phyloP scores from a whole-genome alignment of 2,888 invertebrate genomes.

The Apoda limacodes region DNA sequence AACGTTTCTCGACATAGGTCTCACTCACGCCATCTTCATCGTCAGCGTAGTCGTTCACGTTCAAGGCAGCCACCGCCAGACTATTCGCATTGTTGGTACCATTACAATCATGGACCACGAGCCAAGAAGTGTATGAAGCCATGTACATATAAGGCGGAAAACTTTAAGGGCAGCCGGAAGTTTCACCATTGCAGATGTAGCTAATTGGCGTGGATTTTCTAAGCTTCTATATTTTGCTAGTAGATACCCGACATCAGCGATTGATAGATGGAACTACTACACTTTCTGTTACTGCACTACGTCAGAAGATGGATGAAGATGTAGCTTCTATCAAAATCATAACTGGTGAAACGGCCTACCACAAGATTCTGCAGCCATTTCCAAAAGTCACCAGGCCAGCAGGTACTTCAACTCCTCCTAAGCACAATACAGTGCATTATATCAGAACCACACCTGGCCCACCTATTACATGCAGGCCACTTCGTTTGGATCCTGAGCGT shows the following conservation, averaged over 20 bases:
- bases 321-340: slow-evolving; percentile 11
- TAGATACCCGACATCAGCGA: slow-evolving; percentile 24
- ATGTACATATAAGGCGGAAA: slow-evolving; percentile 15
- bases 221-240: slow-evolving; percentile 19
- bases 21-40: not conserved
- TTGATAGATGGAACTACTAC: too few relatives aligned
- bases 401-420: too few relatives aligned
- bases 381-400: slow-evolving; percentile 12
- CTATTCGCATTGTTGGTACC: too few relatives aligned
- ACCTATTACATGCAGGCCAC: slow-evolving; percentile 9
- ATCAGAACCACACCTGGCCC: too few relatives aligned
- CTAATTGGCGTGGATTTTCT: slow-evolving; percentile 13
- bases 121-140: too few relatives aligned
- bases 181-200: slow-evolving; percentile 10
- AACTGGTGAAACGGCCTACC: too few relatives aligned
- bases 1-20: slow-evolving; percentile 2
- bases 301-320: slow-evolving; percentile 18
- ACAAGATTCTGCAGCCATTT: slow-evolving; percentile 3
- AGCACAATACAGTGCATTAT: too few relatives aligned
- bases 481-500: slow-evolving; percentile 10
- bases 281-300: too few relatives aligned
- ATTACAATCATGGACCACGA: slow-evolving; percentile 7
- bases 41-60: slow-evolving; percentile 2
- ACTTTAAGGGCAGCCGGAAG: slow-evolving; percentile 17
- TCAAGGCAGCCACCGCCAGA: slow-evolving; percentile 9